Evolutionary conservation across 2,797 vertebrate species (phyloP), one percentile per base, ranked within the genome.

Genomic region (Spinus olivaceus): DNA sequence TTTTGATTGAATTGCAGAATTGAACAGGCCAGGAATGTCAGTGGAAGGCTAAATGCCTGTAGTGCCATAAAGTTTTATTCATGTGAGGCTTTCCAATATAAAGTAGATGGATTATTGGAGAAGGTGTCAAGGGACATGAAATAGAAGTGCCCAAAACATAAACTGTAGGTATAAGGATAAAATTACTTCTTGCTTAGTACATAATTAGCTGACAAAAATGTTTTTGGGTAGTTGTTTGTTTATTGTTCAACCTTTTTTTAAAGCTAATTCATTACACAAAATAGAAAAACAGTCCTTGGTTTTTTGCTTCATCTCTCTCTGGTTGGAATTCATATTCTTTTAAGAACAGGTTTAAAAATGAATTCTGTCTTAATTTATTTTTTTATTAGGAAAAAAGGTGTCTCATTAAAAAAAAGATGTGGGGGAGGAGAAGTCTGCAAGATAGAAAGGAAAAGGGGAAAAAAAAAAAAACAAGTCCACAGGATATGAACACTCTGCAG

Each of bases 1-100:
- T 98, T 98, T 98, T 98, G 98, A 98, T 98, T 98, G 98, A 98
- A 98, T 98, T 98, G 97, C 97, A 98, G 98, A 98, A 98, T 97
- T 98, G 97, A 98, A 97, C 97, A 97, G 98, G 97, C 97, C 98
- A 97, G 97, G 97, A 97, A 98, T 98, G 98, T 98, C 98, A 97
- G 97, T 97, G 97, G 97, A 98, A 98, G 98, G 97, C 98, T 98
- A 98, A 98, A 98, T 96, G 97, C 97, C 97, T 98, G 96, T 97
- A 97, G 97, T 98, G 97, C 97, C 96, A 86, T 98, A 98, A 98
- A 98, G 98, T 98, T 98, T 98, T 98, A 98, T 98, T 98, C 98
- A 98, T 98, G 97, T 97, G 97, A 97, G 97, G 97, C 97, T 98
- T 98, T 98, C 98, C 97, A 97, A 97, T 98, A 97, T 97, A 97